These are phyloP conservation scores for Dendrocincla fuliginosa DNA, from an alignment of 2,797 vertebrate species.

Conservation along the genomic window DNA sequence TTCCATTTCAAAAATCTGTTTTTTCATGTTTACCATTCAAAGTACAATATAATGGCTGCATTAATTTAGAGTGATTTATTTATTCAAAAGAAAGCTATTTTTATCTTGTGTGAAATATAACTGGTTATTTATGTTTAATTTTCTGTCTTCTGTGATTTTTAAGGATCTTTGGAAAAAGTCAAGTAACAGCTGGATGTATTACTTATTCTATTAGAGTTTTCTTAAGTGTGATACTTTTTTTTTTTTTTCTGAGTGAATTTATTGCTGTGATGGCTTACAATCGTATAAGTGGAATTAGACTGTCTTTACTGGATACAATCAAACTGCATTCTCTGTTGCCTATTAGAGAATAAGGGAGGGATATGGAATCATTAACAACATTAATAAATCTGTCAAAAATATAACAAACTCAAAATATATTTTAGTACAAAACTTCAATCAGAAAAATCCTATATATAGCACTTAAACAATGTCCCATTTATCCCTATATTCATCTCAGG, in stretches of 20 bases:
- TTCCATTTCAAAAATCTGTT: background rate
- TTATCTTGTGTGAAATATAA: background rate
- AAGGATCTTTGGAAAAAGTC: background rate
- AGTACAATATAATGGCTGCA: background rate
- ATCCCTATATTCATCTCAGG: background rate
- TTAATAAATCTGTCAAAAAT: background rate
- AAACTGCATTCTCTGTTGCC: background rate
- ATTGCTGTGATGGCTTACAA: background rate
- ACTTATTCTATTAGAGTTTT: background rate
- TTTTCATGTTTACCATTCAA: background rate
- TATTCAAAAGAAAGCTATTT: background rate
- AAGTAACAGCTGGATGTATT: background rate
- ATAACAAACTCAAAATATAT: background rate
- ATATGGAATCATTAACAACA: background rate
- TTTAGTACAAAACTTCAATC: background rate
- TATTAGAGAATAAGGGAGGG: background rate
- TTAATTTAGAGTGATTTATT: background rate
- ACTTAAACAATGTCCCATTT: background rate
- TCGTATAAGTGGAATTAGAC: background rate
- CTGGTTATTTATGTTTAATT: background rate
- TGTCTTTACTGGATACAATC: background rate
- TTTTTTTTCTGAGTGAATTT: background rate
- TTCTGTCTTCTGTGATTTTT: background rate
- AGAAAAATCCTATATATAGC: background rate
- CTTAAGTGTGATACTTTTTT: background rate